Evolutionary conservation across 2,113 vertebrate species (phyloP), one percentile per base, ranked within the genome.

Genomic region (Serinus canaria): DNA sequence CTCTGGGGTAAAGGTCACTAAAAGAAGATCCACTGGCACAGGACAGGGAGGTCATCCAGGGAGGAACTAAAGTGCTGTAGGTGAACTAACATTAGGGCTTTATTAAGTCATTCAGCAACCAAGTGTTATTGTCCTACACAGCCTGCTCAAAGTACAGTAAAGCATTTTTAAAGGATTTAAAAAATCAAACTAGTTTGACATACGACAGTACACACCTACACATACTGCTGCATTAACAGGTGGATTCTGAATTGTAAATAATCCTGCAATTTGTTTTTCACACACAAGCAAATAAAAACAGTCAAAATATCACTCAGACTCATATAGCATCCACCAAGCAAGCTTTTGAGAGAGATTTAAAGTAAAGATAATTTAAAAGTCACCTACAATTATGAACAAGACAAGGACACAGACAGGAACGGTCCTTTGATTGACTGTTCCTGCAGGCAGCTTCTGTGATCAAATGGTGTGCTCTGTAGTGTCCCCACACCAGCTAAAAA

Each of bases 231-330:
- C 75, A 96, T 92, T 88, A 97, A 94, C 92, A 96, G 94, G 81
- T 97, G 78, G 93, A 88, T 95, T 96, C 93, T 86, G 92, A 97
- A 95, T 62, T 92, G 93, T 92, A 83, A 86, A 85, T 90, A 95
- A 97, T 92, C 93, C 88, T 96, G 97, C 91, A 77, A 90, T 87
- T 95, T 30, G 81, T 92, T 94, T 94, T 89, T 97, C 95, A 96
- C 83, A 94, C 35, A 55, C 92, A 95, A 95, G 96, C 95, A 97
- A 94, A 96, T 95, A 92, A 96, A 96, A 96, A 91, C 88, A 97
- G 93, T 96, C 96, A 97, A 97, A 97, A 94, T 97, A 97, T 93
- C 96, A 97, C 95, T 86, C 92, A 91, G 94, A 91, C 95, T 96
- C 94, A 76, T 92, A 92, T 64, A 95, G 92, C 95, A 96, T 95